These are phyloP conservation scores for Nibea coibor DNA, from an alignment of 2,113 vertebrate species.

Conservation along the genomic window DNA sequence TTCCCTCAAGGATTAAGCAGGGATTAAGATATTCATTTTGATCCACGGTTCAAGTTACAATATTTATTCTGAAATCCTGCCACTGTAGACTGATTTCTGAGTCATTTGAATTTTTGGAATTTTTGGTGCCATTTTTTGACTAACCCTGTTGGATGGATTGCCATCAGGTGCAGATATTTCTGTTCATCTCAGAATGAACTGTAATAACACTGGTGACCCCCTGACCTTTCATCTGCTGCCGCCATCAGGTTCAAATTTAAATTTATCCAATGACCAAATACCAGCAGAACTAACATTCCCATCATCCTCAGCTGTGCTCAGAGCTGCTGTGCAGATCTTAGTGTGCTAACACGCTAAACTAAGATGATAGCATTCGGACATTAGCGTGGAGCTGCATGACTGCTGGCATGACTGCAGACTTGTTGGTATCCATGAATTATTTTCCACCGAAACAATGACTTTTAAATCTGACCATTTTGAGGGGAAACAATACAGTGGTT, in stretches of 20 bases:
- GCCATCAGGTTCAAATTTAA: neutral
- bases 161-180: neutral
- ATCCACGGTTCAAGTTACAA: neutral
- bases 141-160: neutral
- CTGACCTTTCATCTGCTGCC: neutral
- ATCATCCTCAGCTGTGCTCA: neutral
- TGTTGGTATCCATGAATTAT: no score
- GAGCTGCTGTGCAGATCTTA: neutral
- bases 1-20: neutral
- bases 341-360: neutral
- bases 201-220: neutral
- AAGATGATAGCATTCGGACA: no score
- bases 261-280: neutral
- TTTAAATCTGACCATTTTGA: neutral
- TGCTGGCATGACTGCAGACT: no score
- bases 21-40: constrained; percentile 7
- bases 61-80: neutral
- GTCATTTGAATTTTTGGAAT: neutral
- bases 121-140: neutral
- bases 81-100: neutral
- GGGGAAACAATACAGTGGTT: neutral
- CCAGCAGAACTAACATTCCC: neutral
- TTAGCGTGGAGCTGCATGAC: no score
- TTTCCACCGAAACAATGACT: neutral
- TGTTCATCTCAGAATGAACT: neutral